These are phyloP conservation scores for Megaptera novaeangliae DNA, from an alignment of 2,113 vertebrate genomes.

Conservation along the genomic window DNA sequence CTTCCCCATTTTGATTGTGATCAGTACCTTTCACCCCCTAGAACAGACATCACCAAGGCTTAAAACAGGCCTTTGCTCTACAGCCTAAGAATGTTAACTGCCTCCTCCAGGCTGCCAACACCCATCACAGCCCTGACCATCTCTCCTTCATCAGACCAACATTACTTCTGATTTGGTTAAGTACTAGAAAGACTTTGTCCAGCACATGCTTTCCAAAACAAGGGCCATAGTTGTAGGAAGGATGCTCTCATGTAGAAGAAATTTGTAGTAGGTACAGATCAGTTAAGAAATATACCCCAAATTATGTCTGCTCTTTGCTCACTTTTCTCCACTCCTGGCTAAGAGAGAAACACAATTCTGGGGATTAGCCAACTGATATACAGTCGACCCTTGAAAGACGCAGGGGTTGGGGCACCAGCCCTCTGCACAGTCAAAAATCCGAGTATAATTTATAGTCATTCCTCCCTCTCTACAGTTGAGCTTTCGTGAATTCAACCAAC, in stretches of 20 bases:
- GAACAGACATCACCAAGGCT: background rate
- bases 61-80: background rate
- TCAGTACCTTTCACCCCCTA: background rate
- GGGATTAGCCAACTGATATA: background rate
- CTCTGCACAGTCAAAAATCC: background rate
- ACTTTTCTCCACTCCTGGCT: background rate
- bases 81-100: background rate
- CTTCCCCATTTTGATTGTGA: background rate
- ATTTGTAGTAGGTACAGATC: background rate
- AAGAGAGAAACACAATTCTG: background rate
- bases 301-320: conserved; percentile 21
- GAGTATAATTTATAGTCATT: background rate
- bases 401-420: too few relatives aligned
- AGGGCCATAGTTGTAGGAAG: background rate
- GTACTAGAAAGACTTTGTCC: background rate
- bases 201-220: background rate
- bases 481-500: background rate
- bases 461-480: background rate
- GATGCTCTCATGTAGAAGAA: background rate
- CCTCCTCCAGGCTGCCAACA: background rate
- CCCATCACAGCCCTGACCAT: background rate
- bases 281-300: background rate
- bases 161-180: background rate
- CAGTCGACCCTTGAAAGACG: too few relatives aligned
- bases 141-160: background rate